Base-by-base conservation (phyloP, 2,797 vertebrate genomes). In the Bradypodion ventrale region DNA sequence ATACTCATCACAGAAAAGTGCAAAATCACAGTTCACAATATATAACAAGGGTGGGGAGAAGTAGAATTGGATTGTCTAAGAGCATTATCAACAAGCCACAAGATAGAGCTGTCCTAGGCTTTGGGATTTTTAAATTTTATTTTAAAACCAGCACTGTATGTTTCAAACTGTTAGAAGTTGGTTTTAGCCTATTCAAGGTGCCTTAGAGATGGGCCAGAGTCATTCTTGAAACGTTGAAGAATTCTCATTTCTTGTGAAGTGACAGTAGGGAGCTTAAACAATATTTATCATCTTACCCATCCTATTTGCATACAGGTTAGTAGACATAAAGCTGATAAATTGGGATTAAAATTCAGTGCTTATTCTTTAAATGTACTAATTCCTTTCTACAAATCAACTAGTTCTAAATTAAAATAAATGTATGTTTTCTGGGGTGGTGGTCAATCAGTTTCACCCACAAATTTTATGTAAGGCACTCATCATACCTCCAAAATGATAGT, bases 281-380 rank as follows among this genome's bases (percentile, higher is more conserved):
- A 88, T 86, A 82, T 40, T 87, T 90, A 83, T 87, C 68, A 82
- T 62, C 84, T 88, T 73, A 72, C 70, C 75, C 56, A 85, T 72
- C 49, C 83, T 83, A 85, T 82, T 40, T 86, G 2, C 0, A 73
- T 63, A 0, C 56, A 89, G 87, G 81, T 88, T 80, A 83, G 16
- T 88, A 65, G 32, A 72, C 86, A 86, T 37, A 62, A 88, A 29
- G 84, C 2, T 19, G 74, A 87, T 80, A 77, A 25, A 74, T 40
- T 74, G 52, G 35, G 84, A 80, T 3, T 60, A 82, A 29, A 79
- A 92, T 87, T 87, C n/a, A 91, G 85, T 85, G 76, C 84, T 84
- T 68, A 52, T 56, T 56, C n/a, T 75, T 15, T 74, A 49, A 35
- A 74, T 9, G 81, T 27, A 83, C 0, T 29, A 83, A 78, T 77